Base-by-base conservation (phyloP, 1,140 invertebrate genomes). In the Brachionus angularis region DNA sequence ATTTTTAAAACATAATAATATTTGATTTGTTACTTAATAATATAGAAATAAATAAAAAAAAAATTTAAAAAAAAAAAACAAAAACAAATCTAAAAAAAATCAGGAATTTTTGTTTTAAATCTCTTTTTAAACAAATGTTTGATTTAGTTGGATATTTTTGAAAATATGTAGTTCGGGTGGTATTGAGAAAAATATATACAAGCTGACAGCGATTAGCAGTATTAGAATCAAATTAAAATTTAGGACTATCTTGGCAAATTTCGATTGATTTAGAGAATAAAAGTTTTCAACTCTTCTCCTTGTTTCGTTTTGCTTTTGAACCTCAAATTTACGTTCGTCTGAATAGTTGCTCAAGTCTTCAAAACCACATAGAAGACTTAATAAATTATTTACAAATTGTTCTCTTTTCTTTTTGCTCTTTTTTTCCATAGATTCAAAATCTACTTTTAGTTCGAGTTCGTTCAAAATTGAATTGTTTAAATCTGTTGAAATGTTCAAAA, bases 151-250 rank as follows among this genome's bases (percentile, higher is more conserved):
- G 36, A 58, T 33, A 67, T 46, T 21, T 36, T 50, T 47, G 42
- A 67, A 47, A 25, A 67, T 47, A 29, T 67, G 62, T 7, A 47
- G 33, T 33, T 50, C 27, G 12, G 62, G 42, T 4, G 62, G 62
- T 50, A 67, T 34, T 16, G 62, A 67, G 31, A 67, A 67, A 47
- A 67, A 67, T 67, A 67, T 67, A 36, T 67, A 67, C 42, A 67
- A 23, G 1, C 42, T 18, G n/a, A 47, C 16, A 25, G 42, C 62
- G 18, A 67, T 46, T 23, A 50, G 18, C 12, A 67, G n/a, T 12
- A 67, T 67, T 18, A 46, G 8, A 23, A 47, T 21, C 23, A 67
- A 14, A 67, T 67, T 67, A 34, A 67, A 21, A 50, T 67, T 67
- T 12, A 67, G 62, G 18, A 67, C 21, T 27, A 46, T 18, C 18